A percentile compares a stretch with the other conserved stretches of the same genome.
These are phyloP conservation scores for Catamblyrhynchus diadema DNA, from an alignment of 2,797 vertebrate genomes.

Conservation along the genomic window DNA sequence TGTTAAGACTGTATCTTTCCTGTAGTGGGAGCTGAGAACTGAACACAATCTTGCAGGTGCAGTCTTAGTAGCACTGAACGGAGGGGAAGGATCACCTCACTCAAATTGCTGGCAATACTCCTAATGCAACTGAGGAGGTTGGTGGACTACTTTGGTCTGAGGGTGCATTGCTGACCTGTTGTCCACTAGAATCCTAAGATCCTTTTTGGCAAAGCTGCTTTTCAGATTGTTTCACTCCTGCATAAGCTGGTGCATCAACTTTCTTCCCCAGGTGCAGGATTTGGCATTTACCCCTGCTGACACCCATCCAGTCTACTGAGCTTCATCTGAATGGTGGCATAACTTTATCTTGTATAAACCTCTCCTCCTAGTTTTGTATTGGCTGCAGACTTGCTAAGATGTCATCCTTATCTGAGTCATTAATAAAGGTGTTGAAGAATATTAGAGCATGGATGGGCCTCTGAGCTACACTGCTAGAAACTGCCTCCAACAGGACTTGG, in stretches of 20 bases:
- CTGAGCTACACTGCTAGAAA: neutral
- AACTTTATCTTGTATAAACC: neutral
- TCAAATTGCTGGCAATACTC: neutral
- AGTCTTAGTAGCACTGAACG: neutral
- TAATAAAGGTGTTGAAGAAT: neutral
- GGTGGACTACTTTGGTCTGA: neutral
- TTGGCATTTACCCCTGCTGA: neutral
- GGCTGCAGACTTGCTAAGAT: neutral
- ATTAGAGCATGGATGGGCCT: neutral
- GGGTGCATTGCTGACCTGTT: neutral
- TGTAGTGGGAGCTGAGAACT: neutral
- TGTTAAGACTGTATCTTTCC: neutral
- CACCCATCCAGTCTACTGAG: neutral
- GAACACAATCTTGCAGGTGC: neutral
- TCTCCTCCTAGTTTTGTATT: neutral
- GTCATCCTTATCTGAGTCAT: neutral
- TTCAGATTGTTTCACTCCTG: neutral
- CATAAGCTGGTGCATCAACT: neutral
- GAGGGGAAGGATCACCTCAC: neutral
- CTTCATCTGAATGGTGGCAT: neutral
- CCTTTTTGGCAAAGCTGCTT: neutral
- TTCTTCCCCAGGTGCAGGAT: neutral
- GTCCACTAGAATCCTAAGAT: neutral
- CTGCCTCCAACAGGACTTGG: neutral
- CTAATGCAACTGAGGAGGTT: rapidly evolving